Evolutionary conservation across 1,140 invertebrate species (phyloP).

Genomic region (Xylocopa sonorina): DNA sequence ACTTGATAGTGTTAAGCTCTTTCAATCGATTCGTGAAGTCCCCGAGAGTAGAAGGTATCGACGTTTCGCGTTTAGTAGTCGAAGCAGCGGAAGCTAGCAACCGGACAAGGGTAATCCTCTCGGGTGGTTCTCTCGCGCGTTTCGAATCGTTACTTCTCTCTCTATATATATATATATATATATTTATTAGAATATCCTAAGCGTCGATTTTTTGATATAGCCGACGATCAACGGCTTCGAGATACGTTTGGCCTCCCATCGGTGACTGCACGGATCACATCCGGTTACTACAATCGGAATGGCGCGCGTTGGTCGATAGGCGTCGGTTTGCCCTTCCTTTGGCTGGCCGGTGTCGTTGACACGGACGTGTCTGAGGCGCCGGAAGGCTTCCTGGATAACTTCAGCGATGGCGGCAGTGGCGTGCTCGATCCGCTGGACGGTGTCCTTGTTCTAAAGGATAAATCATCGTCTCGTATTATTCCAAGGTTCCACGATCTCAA

Average conservation of each 20-base stretch:
- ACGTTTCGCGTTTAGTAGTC: not conserved
- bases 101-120: not conserved
- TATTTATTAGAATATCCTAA: conserved; percentile 50
- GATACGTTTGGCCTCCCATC: conserved; percentile 30
- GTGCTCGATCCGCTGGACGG: conserved; percentile 87
- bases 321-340: conserved; percentile 82
- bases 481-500: too few relatives aligned
- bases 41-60: not conserved
- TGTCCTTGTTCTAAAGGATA: conserved; percentile 84
- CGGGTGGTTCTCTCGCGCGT: not conserved
- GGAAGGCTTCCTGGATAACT: conserved; percentile 84
- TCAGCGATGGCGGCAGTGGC: conserved; percentile 85
- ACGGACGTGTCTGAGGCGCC: conserved; percentile 85
- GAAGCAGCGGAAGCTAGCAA: not conserved
- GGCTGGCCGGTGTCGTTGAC: conserved; percentile 75
- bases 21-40: conserved; percentile 29
- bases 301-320: conserved; percentile 85
- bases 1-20: conserved; percentile 45
- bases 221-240: not conserved
- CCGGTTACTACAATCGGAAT: conserved; percentile 84
- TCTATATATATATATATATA: too few relatives aligned
- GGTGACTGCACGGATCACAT: conserved; percentile 2
- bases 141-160: conserved; percentile 43
- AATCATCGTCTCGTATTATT: too few relatives aligned
- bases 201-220: not conserved